Conservation (phyloP, 2,113 vertebrate genomes). For the Dicrurus megarhynchus region DNA sequence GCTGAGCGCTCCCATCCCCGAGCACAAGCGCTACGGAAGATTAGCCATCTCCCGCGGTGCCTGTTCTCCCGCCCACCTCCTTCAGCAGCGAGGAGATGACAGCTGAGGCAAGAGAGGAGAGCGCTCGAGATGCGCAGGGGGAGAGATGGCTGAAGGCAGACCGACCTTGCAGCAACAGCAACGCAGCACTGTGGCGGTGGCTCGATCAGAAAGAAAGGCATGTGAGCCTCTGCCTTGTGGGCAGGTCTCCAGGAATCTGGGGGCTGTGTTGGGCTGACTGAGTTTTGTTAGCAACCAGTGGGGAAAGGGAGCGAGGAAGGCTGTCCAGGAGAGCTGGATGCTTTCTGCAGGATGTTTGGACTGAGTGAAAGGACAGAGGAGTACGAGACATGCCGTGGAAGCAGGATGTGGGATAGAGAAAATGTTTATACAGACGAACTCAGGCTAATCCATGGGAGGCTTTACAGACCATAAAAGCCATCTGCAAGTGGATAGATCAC, state of each 20-base stretch:
- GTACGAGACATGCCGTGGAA: not conserved
- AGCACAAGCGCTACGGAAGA: not conserved
- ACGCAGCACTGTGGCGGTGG: not conserved
- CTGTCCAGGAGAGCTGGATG: not conserved
- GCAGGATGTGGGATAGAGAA: constrained; percentile 50
- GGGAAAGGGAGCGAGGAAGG: not conserved
- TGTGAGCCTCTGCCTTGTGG: accelerated
- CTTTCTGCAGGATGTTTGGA: constrained; percentile 54
- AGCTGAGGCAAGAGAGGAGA: constrained; percentile 4
- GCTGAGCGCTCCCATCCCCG: not conserved
- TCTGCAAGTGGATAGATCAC: constrained; percentile 5
- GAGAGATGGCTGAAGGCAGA: not conserved
- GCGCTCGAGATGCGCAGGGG: not conserved
- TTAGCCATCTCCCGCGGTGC: not conserved
- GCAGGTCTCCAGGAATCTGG: not conserved
- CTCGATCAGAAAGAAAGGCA: not conserved
- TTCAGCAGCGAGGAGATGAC: constrained; percentile 23
- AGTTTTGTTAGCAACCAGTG: not conserved
- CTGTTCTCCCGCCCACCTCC: constrained; percentile 44
- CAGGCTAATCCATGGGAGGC: constrained; percentile 15
- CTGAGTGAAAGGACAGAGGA: not conserved
- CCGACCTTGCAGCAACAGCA: not conserved
- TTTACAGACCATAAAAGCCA: constrained; percentile 22
- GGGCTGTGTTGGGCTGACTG: not conserved
- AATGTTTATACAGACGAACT: constrained; percentile 10